These are phyloP conservation scores for Hyphantria cunea DNA, from an alignment of 1,140 invertebrate genomes.

Conservation along the genomic window DNA sequence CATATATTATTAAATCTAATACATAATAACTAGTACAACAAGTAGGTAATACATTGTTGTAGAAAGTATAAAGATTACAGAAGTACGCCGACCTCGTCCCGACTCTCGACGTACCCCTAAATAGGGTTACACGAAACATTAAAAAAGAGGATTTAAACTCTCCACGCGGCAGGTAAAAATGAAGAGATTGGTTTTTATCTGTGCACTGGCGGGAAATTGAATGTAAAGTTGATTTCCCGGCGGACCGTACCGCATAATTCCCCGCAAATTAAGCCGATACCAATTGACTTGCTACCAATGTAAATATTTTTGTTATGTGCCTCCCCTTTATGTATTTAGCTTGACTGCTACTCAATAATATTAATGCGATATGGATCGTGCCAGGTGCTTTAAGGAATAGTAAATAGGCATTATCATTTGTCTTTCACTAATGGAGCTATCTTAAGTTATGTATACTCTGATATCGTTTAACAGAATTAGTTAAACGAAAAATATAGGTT, in stretches of 20 bases:
- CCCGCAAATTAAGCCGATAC: conserved; percentile 75
- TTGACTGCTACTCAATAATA: conserved; percentile 28
- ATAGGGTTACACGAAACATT: conserved; percentile 12
- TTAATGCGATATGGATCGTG: conserved; percentile 5
- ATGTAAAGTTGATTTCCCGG: conserved; percentile 78
- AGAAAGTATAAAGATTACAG: no score
- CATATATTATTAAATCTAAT: no score
- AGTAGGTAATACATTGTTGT: no score
- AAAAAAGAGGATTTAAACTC: conserved; percentile 38
- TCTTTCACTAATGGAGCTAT: no score
- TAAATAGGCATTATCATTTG: no score
- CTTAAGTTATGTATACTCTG: no score
- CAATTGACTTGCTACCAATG: conserved; percentile 70
- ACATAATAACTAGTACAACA: no score
- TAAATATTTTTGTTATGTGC: conserved; percentile 76
- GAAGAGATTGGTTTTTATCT: conserved; percentile 77
- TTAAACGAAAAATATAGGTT: no score
- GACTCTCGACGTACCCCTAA: no score
- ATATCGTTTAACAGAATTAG: no score
- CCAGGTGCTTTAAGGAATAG: no score
- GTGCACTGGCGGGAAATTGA: conserved; percentile 70
- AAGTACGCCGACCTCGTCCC: no score
- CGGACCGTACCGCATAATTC: conserved; percentile 68
- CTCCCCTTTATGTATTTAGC: conserved; percentile 47
- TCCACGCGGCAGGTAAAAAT: conserved; percentile 66